phyloP scores from a whole-genome alignment of 2,888 invertebrate genomes.

The Cheilosia vernalis region DNA sequence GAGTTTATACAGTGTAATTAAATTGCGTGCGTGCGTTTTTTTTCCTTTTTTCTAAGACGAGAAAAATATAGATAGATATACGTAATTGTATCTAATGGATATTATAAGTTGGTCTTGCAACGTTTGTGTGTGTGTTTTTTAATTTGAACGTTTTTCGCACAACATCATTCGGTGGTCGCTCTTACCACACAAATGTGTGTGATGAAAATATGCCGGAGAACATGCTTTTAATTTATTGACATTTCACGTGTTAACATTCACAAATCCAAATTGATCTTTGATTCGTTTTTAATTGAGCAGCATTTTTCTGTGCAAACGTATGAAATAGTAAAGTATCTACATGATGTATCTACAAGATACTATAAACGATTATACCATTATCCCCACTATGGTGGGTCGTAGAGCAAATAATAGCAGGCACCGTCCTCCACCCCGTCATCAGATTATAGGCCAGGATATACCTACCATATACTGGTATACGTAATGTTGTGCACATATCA shows the following conservation, averaged over 20 bases:
- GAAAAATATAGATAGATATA: background rate
- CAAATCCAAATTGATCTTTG: conserved; percentile 76
- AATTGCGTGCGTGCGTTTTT: conserved; percentile 66
- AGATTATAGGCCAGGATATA: conserved; percentile 38
- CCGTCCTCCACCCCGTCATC: background rate
- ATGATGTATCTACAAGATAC: conserved; percentile 74
- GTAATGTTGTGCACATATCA: conserved; percentile 35
- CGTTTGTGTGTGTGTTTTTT: conserved; percentile 1
- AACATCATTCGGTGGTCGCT: conserved; percentile 45
- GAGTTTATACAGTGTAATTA: conserved; percentile 54
- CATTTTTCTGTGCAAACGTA: conserved; percentile 49
- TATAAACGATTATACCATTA: conserved; percentile 74
- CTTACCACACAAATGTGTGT: conserved; percentile 7
- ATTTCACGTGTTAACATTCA: conserved; percentile 75
- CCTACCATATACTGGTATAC: background rate
- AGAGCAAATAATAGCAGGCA: conserved; percentile 6
- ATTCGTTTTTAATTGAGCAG: conserved; percentile 77
- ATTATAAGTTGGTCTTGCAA: background rate
- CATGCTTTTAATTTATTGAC: conserved; percentile 71
- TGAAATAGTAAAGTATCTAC: conserved; percentile 70
- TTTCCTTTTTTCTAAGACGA: conserved; percentile 34
- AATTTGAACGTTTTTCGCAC: conserved; percentile 30
- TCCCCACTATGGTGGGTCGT: conserved; percentile 43
- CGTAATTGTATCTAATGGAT: conserved; percentile 45
- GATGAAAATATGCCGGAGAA: conserved; percentile 4